Conservation (phyloP, 2,797 vertebrate genomes). For the Falco rusticolus region DNA sequence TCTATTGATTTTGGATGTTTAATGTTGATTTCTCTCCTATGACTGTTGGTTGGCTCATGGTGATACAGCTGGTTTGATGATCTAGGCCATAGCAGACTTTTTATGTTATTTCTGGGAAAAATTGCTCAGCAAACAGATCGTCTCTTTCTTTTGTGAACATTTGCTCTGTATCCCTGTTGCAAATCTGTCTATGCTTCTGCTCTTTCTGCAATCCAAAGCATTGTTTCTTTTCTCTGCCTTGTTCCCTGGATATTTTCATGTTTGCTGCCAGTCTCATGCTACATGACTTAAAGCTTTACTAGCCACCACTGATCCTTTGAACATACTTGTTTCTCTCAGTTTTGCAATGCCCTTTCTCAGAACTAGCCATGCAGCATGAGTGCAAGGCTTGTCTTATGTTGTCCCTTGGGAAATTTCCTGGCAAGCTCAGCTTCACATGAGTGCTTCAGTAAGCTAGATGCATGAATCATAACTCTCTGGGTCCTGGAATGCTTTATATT, state of each 20-base stretch:
- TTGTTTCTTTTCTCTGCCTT: not conserved
- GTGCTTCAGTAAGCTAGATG: not conserved
- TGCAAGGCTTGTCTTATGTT: not conserved
- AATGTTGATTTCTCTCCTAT: not conserved
- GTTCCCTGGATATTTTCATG: not conserved
- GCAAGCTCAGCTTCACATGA: slow-evolving; percentile 24
- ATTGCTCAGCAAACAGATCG: not conserved
- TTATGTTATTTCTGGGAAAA: not conserved
- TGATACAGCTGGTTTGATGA: not conserved
- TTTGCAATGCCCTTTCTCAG: slow-evolving; percentile 23
- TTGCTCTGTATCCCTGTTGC: not conserved
- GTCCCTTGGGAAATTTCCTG: slow-evolving; percentile 44
- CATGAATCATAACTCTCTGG: not conserved
- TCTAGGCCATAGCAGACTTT: not conserved
- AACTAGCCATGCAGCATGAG: not conserved
- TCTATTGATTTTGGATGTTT: not conserved
- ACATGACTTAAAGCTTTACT: not conserved
- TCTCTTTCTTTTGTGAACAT: not conserved
- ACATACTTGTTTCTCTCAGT: slow-evolving; percentile 4
- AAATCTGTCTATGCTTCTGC: not conserved
- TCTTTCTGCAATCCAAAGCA: not conserved
- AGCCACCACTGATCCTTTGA: not conserved
- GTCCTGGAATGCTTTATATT: not conserved
- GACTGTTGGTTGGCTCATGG: not conserved
- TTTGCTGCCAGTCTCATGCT: not conserved